Evolutionary conservation across 2,113 vertebrate genomes (phyloP).

Genomic region (Phainopepla nitens): DNA sequence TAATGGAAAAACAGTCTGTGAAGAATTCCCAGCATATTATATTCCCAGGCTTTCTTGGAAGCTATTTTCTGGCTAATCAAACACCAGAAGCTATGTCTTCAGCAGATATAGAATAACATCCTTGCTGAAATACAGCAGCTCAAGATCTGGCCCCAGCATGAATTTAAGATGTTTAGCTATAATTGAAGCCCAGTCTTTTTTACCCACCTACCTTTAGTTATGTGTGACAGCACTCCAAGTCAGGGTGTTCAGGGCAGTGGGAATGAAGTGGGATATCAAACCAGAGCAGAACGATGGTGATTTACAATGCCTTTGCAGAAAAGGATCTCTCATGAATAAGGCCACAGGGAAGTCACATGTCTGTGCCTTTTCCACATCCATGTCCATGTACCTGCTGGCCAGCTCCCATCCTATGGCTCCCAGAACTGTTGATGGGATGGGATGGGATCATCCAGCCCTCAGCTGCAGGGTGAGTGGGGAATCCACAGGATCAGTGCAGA

Average conservation of each 20-base stretch:
- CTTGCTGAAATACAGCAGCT: slow-evolving; percentile 9
- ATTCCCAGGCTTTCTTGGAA: slow-evolving; percentile 51
- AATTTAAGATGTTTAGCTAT: not conserved
- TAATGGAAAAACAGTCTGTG: slow-evolving; percentile 46
- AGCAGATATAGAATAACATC: slow-evolving; percentile 42
- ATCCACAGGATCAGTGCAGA: not conserved
- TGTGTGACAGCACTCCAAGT: not conserved
- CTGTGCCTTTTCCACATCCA: not conserved
- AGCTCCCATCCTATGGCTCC: not conserved
- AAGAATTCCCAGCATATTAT: slow-evolving; percentile 56
- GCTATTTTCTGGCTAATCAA: slow-evolving; percentile 34
- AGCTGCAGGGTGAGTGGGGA: accelerated
- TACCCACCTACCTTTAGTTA: not conserved
- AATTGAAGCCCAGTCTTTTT: not conserved
- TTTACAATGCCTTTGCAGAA: not conserved
- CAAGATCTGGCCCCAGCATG: not conserved
- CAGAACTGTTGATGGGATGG: not conserved
- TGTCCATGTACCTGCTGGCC: accelerated
- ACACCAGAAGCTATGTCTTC: slow-evolving; percentile 43
- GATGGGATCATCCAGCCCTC: not conserved
- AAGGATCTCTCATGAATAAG: not conserved
- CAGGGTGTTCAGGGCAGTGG: not conserved
- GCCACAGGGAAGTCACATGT: not conserved
- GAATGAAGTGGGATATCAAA: not conserved
- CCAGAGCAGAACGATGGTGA: not conserved